Conservation (phyloP, 2,113 vertebrate genomes). For the Carollia perspicillata region DNA sequence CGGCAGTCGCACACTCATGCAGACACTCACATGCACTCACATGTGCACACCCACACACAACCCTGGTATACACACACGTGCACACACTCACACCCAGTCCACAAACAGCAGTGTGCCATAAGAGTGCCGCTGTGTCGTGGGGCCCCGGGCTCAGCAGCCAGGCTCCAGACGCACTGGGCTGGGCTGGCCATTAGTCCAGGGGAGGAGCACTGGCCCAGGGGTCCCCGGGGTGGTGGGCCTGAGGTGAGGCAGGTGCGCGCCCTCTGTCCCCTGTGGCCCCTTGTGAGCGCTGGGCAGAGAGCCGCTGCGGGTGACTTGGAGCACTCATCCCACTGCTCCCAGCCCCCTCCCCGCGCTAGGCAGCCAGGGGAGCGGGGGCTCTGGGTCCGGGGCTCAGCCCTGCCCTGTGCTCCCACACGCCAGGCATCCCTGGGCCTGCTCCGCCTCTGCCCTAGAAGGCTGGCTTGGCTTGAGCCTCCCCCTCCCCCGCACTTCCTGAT, state of each 20-base stretch:
- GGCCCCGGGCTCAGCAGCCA: neutral
- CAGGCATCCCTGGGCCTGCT: neutral
- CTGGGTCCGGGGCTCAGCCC: accelerated
- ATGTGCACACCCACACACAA: accelerated
- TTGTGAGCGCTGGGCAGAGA: accelerated
- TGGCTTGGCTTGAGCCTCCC: neutral
- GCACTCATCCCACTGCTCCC: neutral
- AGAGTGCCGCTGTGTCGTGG: accelerated
- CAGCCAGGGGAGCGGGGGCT: accelerated
- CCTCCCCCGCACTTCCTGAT: neutral
- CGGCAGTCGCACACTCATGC: too few species aligned
- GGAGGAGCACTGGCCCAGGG: neutral
- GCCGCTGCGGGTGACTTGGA: too few species aligned
- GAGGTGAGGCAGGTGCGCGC: accelerated
- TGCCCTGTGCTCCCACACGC: accelerated
- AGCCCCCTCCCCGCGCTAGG: accelerated
- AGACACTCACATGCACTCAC: neutral
- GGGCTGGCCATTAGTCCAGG: accelerated
- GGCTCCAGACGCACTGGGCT: neutral
- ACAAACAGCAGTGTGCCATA: neutral
- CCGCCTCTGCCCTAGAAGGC: accelerated
- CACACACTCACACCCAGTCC: neutral
- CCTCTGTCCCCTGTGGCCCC: neutral
- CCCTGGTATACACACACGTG: neutral
- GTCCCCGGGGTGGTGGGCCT: neutral